These are phyloP conservation scores for Cryptus armator DNA, from an alignment of 2,888 invertebrate genomes.

Conservation along the genomic window DNA sequence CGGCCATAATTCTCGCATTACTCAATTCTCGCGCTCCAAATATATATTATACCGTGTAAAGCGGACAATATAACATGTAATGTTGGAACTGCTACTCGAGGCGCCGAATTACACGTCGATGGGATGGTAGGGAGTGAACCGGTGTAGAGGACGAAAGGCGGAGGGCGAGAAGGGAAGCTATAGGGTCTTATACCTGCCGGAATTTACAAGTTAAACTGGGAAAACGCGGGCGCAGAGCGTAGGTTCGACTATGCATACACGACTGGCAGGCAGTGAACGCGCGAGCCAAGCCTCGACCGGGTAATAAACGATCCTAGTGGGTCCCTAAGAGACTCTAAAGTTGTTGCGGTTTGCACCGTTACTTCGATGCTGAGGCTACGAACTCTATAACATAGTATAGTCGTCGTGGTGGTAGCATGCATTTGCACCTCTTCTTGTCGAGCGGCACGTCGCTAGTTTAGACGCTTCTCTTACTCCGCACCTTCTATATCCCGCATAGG, in stretches of 20 bases:
- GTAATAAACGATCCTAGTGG: slow-evolving; percentile 68
- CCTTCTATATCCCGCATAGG: background rate
- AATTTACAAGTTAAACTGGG: slow-evolving; percentile 63
- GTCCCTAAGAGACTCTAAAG: slow-evolving; percentile 69
- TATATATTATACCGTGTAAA: slow-evolving; percentile 3
- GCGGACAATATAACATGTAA: slow-evolving; percentile 37
- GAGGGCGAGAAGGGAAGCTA: background rate
- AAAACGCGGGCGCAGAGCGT: slow-evolving; percentile 22
- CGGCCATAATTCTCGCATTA: background rate
- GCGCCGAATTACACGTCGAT: slow-evolving; percentile 47
- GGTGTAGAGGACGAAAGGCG: background rate
- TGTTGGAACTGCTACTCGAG: slow-evolving; percentile 37
- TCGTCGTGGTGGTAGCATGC: slow-evolving; percentile 19
- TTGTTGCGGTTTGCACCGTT: slow-evolving; percentile 64
- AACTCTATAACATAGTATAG: slow-evolving; percentile 11
- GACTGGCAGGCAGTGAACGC: slow-evolving; percentile 29
- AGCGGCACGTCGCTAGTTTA: background rate
- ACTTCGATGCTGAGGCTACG: slow-evolving; percentile 50
- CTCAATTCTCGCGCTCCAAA: background rate
- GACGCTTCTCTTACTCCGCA: background rate
- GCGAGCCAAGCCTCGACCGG: slow-evolving; percentile 43
- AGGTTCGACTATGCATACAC: slow-evolving; percentile 8
- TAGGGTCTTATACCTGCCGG: slow-evolving; percentile 30
- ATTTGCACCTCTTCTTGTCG: slow-evolving; percentile 46
- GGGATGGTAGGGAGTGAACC: background rate